Evolutionary conservation across 2,113 vertebrate species (phyloP), one percentile per base, ranked within the genome.

Genomic region (Spilogale gracilis): DNA sequence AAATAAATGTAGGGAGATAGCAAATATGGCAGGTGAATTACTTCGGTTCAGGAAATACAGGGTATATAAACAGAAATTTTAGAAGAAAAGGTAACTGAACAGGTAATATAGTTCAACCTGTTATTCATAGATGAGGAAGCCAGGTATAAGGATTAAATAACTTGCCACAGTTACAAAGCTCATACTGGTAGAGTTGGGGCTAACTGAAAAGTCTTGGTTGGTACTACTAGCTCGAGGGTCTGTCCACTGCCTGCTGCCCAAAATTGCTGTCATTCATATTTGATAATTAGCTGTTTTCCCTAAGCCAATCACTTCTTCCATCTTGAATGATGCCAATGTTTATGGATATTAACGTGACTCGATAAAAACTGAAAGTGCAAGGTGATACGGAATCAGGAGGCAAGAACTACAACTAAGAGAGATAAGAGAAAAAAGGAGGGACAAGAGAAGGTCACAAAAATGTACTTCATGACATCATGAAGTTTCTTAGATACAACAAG

Each of bases 371-470:
- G 61, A 88, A 96, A 88, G 18, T 30, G 95, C 43, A 65, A 82
- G 13, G 6, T 84, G 6, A 6, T 0, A 9, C 89, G 6, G 54
- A 56, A 63, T 27, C 9, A 90, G n/a, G 65, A 92, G 9, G 1
- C 13, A 48, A 95, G 73, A 91, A 86, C 71, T 6, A 38, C 1
- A 92, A 45, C 16, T 32, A 69, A 83, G 32, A 94, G 73, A 96
- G 88, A 38, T 3, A 92, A 96, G 32, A 17, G 2, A 93, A 94
- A n/a, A 38, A 38, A 69, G 32, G 27, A 94, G 65, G 96, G 83
- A 38, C 4, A 92, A 96, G 43, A 17, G 2, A 94, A 91, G 43
- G 0, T 56, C 60, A 16, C 45, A 38, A 13, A 65, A 45, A 38
- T 61, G 18, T 0, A 79, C 25, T 71, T 83, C 61, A 63, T 6